Conservation (phyloP, 2,797 vertebrate genomes). For the Poecilia wingei region DNA sequence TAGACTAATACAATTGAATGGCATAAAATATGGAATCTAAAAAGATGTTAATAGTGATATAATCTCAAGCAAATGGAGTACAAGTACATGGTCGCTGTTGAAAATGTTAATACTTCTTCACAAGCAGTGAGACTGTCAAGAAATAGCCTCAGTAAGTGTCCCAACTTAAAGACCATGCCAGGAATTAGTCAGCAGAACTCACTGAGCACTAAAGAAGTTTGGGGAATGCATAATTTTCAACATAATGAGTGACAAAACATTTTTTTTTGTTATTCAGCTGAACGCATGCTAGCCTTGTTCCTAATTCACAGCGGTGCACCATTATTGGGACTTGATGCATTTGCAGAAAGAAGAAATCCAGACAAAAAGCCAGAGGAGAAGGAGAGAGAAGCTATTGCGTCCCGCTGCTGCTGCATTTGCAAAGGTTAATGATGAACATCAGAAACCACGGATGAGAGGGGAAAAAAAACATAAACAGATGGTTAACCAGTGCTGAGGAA, state of each 20-base stretch:
- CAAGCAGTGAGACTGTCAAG: slow-evolving; percentile 3
- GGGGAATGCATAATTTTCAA: slow-evolving; percentile 28
- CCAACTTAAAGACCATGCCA: slow-evolving; percentile 8
- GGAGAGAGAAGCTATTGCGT: slow-evolving; percentile 3
- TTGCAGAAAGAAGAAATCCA: slow-evolving; percentile 18
- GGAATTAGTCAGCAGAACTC: background rate
- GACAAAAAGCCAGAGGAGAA: slow-evolving; percentile 12
- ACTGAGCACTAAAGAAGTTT: background rate
- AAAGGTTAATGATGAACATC: slow-evolving; percentile 66
- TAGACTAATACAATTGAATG: slow-evolving; percentile 47
- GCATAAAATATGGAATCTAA: slow-evolving; percentile 27
- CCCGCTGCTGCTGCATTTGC: slow-evolving; percentile 29
- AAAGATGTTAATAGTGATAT: slow-evolving; percentile 36
- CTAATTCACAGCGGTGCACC: slow-evolving; percentile 13
- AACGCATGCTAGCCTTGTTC: slow-evolving; percentile 27
- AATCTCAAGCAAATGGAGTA: slow-evolving; percentile 28
- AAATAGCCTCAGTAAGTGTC: slow-evolving; percentile 6
- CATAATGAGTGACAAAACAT: slow-evolving; percentile 13
- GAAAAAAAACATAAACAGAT: slow-evolving; percentile 39
- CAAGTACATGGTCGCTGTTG: background rate
- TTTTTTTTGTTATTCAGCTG: slow-evolving; percentile 14
- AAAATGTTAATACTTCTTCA: slow-evolving; percentile 1
- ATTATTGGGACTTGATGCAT: slow-evolving; percentile 32
- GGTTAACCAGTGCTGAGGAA: slow-evolving; percentile 29
- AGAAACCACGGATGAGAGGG: slow-evolving; percentile 35